phyloP scores from a whole-genome alignment of 2,888 invertebrate species.

The Arctia plantaginis region DNA sequence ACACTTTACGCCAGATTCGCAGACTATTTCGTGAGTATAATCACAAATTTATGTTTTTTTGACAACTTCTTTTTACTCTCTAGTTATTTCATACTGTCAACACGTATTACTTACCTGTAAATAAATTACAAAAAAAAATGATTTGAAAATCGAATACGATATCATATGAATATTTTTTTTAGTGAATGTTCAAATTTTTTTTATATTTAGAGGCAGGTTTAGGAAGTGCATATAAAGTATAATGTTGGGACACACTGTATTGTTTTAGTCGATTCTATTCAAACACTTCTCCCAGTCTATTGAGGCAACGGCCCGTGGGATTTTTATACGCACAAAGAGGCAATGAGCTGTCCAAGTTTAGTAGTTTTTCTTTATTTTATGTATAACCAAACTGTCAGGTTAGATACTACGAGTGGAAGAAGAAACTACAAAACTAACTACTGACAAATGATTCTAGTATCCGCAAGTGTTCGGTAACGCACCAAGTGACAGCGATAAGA shows the following conservation, averaged over 20 bases:
- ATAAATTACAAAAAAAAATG: not conserved
- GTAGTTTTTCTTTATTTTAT: not conserved
- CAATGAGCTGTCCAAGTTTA: not conserved
- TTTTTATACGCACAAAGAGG: not conserved
- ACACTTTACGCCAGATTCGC: conserved; percentile 90
- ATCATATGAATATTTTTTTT: not conserved
- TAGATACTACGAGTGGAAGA: not conserved
- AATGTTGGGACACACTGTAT: not conserved
- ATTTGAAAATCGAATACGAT: not conserved
- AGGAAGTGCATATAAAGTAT: not conserved
- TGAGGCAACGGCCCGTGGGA: not conserved
- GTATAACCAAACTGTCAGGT: not conserved
- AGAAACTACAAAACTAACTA: not conserved
- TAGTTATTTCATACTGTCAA: not conserved
- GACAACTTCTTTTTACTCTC: not conserved
- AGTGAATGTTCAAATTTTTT: not conserved
- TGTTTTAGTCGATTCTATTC: not conserved
- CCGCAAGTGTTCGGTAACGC: conserved; percentile 88
- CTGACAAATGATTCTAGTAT: conserved; percentile 73
- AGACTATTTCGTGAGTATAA: conserved; percentile 89
- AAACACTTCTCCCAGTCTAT: not conserved
- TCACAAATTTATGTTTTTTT: not conserved
- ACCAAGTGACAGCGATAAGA: conserved; percentile 89
- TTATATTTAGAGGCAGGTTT: not conserved
- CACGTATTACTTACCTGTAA: not conserved